Evolutionary conservation across 2,797 vertebrate species (phyloP).

Genomic region (Danio tinwini): DNA sequence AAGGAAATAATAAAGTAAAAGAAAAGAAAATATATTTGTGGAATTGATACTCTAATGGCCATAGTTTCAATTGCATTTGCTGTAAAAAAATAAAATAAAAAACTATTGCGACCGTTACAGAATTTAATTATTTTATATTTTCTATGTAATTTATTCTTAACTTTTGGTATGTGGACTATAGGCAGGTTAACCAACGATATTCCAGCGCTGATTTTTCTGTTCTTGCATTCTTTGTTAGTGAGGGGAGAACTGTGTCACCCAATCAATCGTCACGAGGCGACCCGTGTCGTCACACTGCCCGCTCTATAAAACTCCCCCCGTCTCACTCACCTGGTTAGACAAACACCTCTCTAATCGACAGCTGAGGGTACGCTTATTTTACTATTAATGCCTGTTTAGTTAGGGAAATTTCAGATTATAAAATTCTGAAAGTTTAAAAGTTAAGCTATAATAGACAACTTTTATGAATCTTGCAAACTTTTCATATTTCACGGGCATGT

Average conservation of each 20-base stretch:
- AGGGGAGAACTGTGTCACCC: constrained; percentile 42
- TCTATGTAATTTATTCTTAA: too few species aligned
- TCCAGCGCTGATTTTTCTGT: neutral
- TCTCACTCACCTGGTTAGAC: constrained; percentile 79
- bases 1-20: too few species aligned
- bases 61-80: too few species aligned
- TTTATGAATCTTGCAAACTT: constrained; percentile 92
- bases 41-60: too few species aligned
- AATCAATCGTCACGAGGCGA: constrained; percentile 65
- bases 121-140: too few species aligned
- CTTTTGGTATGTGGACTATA: too few species aligned
- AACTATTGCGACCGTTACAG: too few species aligned
- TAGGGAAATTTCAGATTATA: neutral
- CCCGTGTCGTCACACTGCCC: constrained; percentile 74
- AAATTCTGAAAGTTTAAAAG: neutral
- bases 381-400: neutral
- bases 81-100: too few species aligned
- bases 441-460: constrained; percentile 54
- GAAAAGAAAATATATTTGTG: too few species aligned
- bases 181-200: too few species aligned
- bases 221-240: constrained; percentile 5
- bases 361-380: constrained; percentile 13
- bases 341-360: constrained; percentile 53
- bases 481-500: constrained; percentile 88
- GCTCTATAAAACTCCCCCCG: constrained; percentile 79